These are phyloP conservation scores for Macquaria ambigua DNA, from an alignment of 2,113 vertebrate species.

Conservation along the genomic window DNA sequence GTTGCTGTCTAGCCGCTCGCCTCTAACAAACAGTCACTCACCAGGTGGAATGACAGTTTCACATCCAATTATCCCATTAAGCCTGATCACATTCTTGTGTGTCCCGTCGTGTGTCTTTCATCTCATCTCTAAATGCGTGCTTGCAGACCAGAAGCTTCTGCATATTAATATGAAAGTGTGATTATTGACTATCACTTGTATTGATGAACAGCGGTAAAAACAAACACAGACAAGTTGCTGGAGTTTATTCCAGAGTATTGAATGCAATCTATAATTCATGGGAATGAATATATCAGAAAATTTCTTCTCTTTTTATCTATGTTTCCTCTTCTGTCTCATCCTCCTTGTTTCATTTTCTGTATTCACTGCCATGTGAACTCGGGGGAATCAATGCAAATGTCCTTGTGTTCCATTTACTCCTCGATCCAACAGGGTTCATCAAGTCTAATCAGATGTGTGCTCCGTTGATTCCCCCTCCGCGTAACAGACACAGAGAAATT, in stretches of 20 bases:
- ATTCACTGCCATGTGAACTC: conserved; percentile 32
- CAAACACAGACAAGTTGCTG: conserved; percentile 26
- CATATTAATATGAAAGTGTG: conserved; percentile 26
- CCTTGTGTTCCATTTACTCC: conserved; percentile 58
- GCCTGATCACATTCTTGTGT: conserved; percentile 30
- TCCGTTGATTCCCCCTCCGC: conserved; percentile 23
- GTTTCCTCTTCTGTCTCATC: conserved; percentile 13
- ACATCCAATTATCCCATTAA: conserved; percentile 77
- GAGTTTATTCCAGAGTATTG: conserved; percentile 18
- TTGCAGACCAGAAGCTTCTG: neutral
- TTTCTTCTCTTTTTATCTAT: neutral
- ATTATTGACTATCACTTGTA: conserved; percentile 25
- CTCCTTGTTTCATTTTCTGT: conserved; percentile 43
- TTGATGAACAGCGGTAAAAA: conserved; percentile 25
- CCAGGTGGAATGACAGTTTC: conserved; percentile 71
- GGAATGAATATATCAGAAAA: conserved; percentile 6
- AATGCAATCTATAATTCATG: conserved; percentile 39
- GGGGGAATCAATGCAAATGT: conserved; percentile 63
- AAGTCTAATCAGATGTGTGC: conserved; percentile 65
- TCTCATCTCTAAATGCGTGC: conserved; percentile 25
- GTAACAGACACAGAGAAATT: conserved; percentile 28
- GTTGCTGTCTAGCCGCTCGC: conserved; percentile 58
- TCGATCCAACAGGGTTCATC: conserved; percentile 59
- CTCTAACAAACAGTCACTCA: conserved; percentile 63
- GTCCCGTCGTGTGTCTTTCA: conserved; percentile 29